phyloP scores from a whole-genome alignment of 1,140 invertebrate genomes.

The roundworm (Caenorhabditis elegans) region DNA sequence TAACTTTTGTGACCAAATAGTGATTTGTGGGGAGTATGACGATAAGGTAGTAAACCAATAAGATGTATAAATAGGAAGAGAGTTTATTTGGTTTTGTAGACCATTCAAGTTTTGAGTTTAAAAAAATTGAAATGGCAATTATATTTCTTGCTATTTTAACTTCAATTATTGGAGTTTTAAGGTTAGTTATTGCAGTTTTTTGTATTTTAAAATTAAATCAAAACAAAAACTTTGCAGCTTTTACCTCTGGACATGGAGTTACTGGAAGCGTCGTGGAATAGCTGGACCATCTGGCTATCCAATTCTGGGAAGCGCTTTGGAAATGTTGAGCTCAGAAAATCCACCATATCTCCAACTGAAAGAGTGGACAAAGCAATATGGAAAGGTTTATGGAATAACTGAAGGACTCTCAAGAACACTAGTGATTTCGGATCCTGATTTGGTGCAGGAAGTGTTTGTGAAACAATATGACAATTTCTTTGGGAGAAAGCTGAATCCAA shows the following conservation, averaged over 20 bases:
- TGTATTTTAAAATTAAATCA: no score
- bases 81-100: neutral
- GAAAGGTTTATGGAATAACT: conserved; percentile 66
- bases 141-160: neutral
- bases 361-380: conserved; percentile 54
- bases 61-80: neutral
- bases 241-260: neutral
- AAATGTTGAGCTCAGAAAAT: neutral
- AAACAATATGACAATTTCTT: conserved; percentile 68
- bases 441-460: conserved; percentile 67
- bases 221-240: neutral
- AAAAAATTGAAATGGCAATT: neutral
- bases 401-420: conserved; percentile 61
- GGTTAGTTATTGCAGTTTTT: neutral
- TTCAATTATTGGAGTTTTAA: neutral
- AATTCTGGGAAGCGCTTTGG: conserved; percentile 1
- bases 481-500: conserved; percentile 61
- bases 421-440: conserved; percentile 66
- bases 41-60: neutral
- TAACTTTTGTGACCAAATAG: neutral
- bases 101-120: no score
- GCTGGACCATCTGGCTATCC: neutral
- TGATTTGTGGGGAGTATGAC: neutral
- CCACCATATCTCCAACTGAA: neutral
- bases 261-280: conserved; percentile 26